Evolutionary conservation across 2,888 invertebrate genomes (phyloP).

Genomic region (Beris chalybata): DNA sequence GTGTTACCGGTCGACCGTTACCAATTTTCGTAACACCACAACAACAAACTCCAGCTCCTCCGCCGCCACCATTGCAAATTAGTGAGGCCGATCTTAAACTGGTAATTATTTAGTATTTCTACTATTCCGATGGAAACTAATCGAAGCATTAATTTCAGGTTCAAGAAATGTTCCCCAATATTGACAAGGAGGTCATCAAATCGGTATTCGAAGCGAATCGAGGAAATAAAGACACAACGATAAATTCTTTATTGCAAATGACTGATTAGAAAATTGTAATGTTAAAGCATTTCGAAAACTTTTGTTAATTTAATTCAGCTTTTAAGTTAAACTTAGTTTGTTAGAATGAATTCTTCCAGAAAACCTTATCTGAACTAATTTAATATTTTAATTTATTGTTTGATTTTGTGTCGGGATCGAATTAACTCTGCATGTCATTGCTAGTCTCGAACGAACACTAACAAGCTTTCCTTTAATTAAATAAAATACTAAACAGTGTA

Average conservation of each 20-base stretch:
- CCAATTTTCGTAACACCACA: conserved; percentile 48
- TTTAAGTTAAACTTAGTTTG: too few relatives aligned
- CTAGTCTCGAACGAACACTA: too few relatives aligned
- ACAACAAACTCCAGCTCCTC: conserved; percentile 51
- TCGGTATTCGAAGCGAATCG: conserved; percentile 87
- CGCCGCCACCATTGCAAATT: conserved; percentile 49
- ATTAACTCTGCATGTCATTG: too few relatives aligned
- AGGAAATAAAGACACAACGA: conserved; percentile 87
- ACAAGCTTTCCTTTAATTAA: too few relatives aligned
- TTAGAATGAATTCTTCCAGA: too few relatives aligned
- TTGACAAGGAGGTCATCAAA: conserved; percentile 90
- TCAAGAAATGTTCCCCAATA: conserved; percentile 94
- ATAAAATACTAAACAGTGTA: too few relatives aligned
- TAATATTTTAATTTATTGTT: too few relatives aligned
- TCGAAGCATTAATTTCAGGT: conserved; percentile 62
- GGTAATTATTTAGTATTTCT: conserved; percentile 51
- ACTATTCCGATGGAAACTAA: too few relatives aligned
- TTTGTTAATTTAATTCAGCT: too few relatives aligned
- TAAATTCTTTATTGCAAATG: conserved; percentile 89
- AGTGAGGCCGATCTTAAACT: conserved; percentile 67
- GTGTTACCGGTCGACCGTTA: conserved; percentile 50
- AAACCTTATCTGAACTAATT: too few relatives aligned
- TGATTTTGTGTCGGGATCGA: too few relatives aligned
- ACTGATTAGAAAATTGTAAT: conserved; percentile 57
- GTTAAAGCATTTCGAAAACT: neutral